Conservation (phyloP, 2,797 vertebrate genomes). For the Myotis findleyi region DNA sequence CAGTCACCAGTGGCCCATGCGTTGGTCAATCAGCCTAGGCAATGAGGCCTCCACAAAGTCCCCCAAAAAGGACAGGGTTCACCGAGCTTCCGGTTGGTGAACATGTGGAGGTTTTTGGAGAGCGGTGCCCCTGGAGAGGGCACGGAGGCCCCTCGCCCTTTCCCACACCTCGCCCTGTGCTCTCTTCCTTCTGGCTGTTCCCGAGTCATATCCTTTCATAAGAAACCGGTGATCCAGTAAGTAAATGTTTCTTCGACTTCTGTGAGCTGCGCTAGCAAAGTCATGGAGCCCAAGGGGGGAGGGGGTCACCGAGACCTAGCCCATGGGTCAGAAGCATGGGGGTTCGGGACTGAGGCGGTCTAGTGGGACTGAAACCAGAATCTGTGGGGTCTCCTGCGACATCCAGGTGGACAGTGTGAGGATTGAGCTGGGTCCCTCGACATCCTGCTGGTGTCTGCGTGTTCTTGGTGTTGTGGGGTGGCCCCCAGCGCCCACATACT, state of each 20-base stretch:
- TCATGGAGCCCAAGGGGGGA: background rate
- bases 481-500: background rate
- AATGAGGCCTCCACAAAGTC: background rate
- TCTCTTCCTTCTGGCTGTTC: background rate
- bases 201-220: background rate
- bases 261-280: background rate
- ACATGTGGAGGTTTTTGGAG: background rate
- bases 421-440: background rate
- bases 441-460: background rate
- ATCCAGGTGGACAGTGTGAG: background rate
- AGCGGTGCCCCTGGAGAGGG: background rate
- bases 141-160: background rate
- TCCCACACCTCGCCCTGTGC: background rate
- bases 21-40: background rate
- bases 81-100: background rate
- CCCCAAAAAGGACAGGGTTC: background rate
- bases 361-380: background rate
- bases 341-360: background rate
- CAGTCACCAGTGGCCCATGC: background rate
- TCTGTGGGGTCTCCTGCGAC: background rate
- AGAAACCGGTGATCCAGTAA: background rate
- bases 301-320: background rate
- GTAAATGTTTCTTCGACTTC: background rate
- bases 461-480: background rate
- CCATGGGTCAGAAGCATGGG: background rate